phyloP scores from a whole-genome alignment of 2,113 vertebrate genomes.

The Pampusana beccarii region DNA sequence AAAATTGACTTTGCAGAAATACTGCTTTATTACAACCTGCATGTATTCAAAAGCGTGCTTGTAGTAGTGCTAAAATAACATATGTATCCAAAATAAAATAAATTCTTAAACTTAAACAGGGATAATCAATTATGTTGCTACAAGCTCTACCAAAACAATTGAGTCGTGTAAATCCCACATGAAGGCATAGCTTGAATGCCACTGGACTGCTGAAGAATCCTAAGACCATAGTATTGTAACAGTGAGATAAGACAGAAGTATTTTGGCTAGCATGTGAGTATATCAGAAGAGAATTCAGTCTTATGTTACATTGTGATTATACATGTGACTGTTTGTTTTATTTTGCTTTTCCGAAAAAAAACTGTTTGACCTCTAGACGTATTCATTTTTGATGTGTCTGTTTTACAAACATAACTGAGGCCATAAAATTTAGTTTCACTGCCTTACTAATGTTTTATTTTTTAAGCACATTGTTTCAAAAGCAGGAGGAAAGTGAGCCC shows the following conservation, averaged over 20 bases:
- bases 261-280: not conserved
- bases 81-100: not conserved
- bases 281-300: not conserved
- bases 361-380: not conserved
- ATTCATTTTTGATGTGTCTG: not conserved
- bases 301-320: not conserved
- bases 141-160: not conserved
- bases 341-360: not conserved
- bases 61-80: not conserved
- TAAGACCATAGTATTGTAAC: not conserved
- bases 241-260: not conserved
- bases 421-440: not conserved
- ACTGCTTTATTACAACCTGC: not conserved
- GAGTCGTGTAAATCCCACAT: not conserved
- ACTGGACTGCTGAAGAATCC: not conserved
- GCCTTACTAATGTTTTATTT: not conserved
- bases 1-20: not conserved
- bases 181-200: constrained; percentile 17
- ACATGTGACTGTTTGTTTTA: not conserved
- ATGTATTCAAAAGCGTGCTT: not conserved
- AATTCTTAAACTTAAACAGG: not conserved
- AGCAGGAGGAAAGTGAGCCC: not conserved
- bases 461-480: not conserved
- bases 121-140: not conserved
- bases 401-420: not conserved